Evolutionary conservation across 2,888 invertebrate species (phyloP), one percentile per base, ranked within the genome.

Genomic region (Ditula angustiorana): DNA sequence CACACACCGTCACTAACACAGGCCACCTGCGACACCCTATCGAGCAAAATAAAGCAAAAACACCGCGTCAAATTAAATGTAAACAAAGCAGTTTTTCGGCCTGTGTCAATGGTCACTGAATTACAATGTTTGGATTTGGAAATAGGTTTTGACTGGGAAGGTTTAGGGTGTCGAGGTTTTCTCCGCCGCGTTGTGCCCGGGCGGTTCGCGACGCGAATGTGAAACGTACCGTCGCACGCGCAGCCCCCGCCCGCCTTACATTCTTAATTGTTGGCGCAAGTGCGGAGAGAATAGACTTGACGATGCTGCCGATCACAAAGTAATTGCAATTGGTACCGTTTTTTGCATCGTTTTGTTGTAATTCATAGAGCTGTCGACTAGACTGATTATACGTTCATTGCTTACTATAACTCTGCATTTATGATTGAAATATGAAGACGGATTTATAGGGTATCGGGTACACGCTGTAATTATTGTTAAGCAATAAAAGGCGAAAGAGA

Each of bases 161-260:
- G n/a, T 70, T 69, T 65, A 77, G 85, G 86, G 86, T 85, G 86
- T 72, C 85, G 86, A 77, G 81, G 80, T 80, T 77, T 72, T 65
- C 67, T 61, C 69, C 74, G 78, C 81, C 82, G 87, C 89, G 89
- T 87, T 75, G 77, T 82, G 80, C 81, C 81, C 84, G 81, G 78
- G 80, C 87, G 85, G 83, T 85, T 82, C 79, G 82, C 87, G 83
- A 78, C 83, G 86, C 82, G 85, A 89, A 87, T 92, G 90, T 92
- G 91, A 90, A 90, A 81, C 79, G 90, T 90, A 89, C 77, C 90
- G 88, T 80, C 90, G 84, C 88, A 82, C 67, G 86, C 86, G 88
- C 87, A 84, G 74, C 79, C 72, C 80, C 78, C 83, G 83, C 81
- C 80, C 79, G 80, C 81, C 85, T 81, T 83, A 80, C 80, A 79